Conservation (phyloP, 1,140 invertebrate species). For the Nebria ingens region DNA sequence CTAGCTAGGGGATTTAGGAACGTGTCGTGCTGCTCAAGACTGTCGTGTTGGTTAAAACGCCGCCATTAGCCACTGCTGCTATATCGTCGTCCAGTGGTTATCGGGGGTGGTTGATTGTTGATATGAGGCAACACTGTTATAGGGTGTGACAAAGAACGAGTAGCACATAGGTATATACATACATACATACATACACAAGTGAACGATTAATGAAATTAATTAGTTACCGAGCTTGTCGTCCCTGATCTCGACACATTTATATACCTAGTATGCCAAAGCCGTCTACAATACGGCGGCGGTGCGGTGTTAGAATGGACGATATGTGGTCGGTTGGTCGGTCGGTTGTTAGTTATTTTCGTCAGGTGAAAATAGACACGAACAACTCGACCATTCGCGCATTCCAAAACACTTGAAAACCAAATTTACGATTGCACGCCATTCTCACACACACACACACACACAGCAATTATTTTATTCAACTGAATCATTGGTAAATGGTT, state of each 20-base stretch:
- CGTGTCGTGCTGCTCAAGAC: neutral
- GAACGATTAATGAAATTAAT: slow-evolving; percentile 8
- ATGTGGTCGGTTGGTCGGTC: too few relatives aligned
- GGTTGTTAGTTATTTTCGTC: slow-evolving; percentile 4
- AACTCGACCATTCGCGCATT: too few relatives aligned
- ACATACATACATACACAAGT: neutral
- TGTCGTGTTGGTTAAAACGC: neutral
- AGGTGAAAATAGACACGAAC: slow-evolving; percentile 5
- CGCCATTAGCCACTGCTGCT: neutral
- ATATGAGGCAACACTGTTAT: neutral
- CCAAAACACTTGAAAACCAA: too few relatives aligned
- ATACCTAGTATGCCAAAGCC: neutral
- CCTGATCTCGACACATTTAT: neutral
- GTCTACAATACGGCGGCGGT: neutral
- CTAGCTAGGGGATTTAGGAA: neutral
- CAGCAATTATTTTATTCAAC: too few relatives aligned
- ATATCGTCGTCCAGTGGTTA: neutral
- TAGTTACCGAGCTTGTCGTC: neutral
- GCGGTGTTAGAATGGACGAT: too few relatives aligned
- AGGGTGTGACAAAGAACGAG: neutral
- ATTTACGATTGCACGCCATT: too few relatives aligned
- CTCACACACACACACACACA: too few relatives aligned
- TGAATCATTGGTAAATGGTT: too few relatives aligned
- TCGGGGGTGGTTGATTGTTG: neutral
- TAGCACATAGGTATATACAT: neutral